Base-by-base conservation (phyloP, 2,888 invertebrate genomes). In the Sphaerophoria rueppellii region DNA sequence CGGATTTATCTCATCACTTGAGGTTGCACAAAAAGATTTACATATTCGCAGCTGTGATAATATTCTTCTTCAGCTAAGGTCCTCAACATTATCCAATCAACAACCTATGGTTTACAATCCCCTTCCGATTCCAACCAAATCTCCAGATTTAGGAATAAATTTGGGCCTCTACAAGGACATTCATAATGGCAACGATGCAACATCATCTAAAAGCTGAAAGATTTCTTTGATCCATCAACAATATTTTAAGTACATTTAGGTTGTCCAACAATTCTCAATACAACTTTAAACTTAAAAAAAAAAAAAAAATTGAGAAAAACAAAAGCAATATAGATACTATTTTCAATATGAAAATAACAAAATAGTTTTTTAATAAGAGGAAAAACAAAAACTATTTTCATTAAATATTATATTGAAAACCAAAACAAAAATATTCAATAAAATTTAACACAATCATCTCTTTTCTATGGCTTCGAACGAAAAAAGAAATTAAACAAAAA, bases 31-130 rank as follows among this genome's bases (percentile, higher is more conserved):
- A 40, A 76, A 82, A 12, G 88, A 88, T 50, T 69, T 88, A 65
- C 88, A 88, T 61, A 86, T 88, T 65, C 88, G 88, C 48, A 89
- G 89, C 88, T 89, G 88, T 87, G 89, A 90, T 70, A 89, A 88
- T 76, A 89, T 89, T 48, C 87, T 88, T 61, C 87, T 74, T 61
- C 89, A 88, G 82, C 81, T 88, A 48, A 87, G 86, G 79, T 81
- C 88, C 32, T 85, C 85, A 12, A 52, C 83, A 9, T 32, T 70
- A 6, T 37, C 55, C 54, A 79, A 75, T 24, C 52, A 75, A 69
- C 16, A 40, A 9, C 40, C 79, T 12, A 48, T 78, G 48, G 89
- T 88, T 4, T 89, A 88, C 75, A 89, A 88, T 87, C 89, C 91
- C 57, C 88, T 90, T 87, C 88, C 89, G 37, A 88, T 88, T 55